A percentile compares a stretch with the other conserved stretches of the same genome.
Evolutionary conservation across 2,888 invertebrate species (phyloP).

Genomic region (Octonoba sinensis): DNA sequence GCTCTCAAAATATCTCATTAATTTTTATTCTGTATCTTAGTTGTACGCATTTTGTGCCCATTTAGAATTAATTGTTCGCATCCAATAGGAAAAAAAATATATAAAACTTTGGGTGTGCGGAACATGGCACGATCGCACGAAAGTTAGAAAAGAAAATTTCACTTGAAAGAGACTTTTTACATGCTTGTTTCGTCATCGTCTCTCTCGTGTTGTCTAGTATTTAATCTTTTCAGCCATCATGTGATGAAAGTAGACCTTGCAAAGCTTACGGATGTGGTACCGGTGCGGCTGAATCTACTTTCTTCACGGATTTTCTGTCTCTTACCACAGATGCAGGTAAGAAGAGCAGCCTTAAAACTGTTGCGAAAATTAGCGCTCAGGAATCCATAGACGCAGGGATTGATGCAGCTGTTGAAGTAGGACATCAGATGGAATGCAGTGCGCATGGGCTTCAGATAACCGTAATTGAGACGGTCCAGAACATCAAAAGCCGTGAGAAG

Average conservation of each 20-base stretch:
- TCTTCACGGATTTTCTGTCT: constrained; percentile 47
- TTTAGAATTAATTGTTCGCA: no score
- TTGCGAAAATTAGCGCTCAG: constrained; percentile 80
- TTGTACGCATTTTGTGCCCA: no score
- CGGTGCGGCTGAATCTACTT: constrained; percentile 64
- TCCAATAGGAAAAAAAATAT: no score
- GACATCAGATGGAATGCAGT: constrained; percentile 78
- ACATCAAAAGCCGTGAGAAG: constrained; percentile 77
- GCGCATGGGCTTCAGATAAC: constrained; percentile 76
- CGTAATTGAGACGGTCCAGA: constrained; percentile 74
- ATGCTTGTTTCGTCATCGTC: no score
- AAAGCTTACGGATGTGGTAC: constrained; percentile 66
- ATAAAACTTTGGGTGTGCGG: no score
- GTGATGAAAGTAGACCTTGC: constrained; percentile 65
- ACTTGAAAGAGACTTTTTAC: no score
- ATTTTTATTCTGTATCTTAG: no score
- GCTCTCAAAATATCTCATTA: no score
- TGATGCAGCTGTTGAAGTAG: constrained; percentile 81
- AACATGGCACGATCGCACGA: no score
- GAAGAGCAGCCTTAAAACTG: constrained; percentile 69
- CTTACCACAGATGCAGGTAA: constrained; percentile 59
- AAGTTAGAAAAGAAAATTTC: no score
- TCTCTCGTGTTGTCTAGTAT: constrained; percentile 2
- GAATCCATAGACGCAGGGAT: constrained; percentile 82
- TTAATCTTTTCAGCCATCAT: constrained; percentile 44